These are phyloP conservation scores for Epirrhoe alternata DNA, from an alignment of 2,888 invertebrate genomes.

Conservation along the genomic window DNA sequence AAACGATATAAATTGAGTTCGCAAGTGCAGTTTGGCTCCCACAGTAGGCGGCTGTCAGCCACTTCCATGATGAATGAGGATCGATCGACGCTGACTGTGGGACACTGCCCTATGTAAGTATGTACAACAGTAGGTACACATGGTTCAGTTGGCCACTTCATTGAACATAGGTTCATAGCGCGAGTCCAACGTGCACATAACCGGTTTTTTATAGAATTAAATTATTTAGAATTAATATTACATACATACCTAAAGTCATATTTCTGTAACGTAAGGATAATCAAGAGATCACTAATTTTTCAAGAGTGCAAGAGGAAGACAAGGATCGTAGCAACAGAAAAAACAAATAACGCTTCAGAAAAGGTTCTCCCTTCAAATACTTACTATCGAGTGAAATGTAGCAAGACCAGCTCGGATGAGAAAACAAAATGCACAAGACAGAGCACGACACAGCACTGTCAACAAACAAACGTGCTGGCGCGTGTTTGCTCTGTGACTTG, in stretches of 20 bases:
- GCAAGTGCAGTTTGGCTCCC: constrained; percentile 12
- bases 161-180: not conserved
- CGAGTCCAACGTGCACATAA: too few species aligned
- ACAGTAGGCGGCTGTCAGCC: constrained; percentile 32
- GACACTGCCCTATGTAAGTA: constrained; percentile 11
- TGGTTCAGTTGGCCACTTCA: not conserved
- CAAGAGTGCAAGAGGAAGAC: too few species aligned
- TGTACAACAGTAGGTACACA: not conserved
- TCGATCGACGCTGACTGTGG: constrained; percentile 35
- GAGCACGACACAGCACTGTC: constrained; percentile 5
- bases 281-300: too few species aligned
- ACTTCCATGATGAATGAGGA: constrained; percentile 40
- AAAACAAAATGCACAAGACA: constrained; percentile 10
- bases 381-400: not conserved
- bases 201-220: too few species aligned
- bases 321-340: too few species aligned
- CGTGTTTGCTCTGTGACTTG: constrained; percentile 25
- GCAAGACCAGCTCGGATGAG: constrained; percentile 8
- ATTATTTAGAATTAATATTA: too few species aligned
- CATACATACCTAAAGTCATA: too few species aligned
- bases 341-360: too few species aligned
- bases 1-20: not conserved
- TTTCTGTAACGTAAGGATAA: too few species aligned
- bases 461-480: constrained; percentile 22
- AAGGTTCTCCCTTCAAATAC: not conserved